Conservation (phyloP, 1,140 invertebrate species). For the Ridgeia piscesae region DNA sequence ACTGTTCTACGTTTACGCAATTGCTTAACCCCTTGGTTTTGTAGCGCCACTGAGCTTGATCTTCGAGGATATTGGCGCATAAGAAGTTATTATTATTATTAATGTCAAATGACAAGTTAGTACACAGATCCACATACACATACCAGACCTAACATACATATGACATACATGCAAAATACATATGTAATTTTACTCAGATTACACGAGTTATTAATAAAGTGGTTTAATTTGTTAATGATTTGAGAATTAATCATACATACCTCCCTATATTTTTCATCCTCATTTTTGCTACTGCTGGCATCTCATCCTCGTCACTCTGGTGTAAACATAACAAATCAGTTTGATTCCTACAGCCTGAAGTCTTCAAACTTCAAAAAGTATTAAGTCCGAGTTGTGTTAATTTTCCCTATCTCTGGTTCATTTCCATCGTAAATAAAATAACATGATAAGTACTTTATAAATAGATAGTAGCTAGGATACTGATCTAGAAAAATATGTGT, state of each 20-base stretch:
- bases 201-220: neutral
- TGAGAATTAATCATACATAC: neutral
- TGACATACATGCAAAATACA: neutral
- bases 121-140: too few species aligned
- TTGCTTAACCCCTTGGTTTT: too few species aligned
- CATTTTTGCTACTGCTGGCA: constrained; percentile 9
- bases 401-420: neutral
- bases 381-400: too few species aligned
- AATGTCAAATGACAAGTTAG: too few species aligned
- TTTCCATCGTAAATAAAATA: neutral
- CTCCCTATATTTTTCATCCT: constrained; percentile 11
- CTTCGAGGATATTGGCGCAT: too few species aligned
- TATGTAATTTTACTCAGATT: neutral
- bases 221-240: neutral
- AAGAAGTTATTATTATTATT: too few species aligned
- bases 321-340: neutral
- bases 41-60: too few species aligned
- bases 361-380: too few species aligned
- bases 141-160: too few species aligned
- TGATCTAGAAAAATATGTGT: too few species aligned
- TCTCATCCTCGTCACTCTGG: constrained; percentile 11
- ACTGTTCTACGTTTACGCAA: too few species aligned
- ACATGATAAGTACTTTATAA: neutral
- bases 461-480: too few species aligned
- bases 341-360: neutral